phyloP scores from a whole-genome alignment of 2,797 vertebrate genomes.

The Takifugu ocellatus region DNA sequence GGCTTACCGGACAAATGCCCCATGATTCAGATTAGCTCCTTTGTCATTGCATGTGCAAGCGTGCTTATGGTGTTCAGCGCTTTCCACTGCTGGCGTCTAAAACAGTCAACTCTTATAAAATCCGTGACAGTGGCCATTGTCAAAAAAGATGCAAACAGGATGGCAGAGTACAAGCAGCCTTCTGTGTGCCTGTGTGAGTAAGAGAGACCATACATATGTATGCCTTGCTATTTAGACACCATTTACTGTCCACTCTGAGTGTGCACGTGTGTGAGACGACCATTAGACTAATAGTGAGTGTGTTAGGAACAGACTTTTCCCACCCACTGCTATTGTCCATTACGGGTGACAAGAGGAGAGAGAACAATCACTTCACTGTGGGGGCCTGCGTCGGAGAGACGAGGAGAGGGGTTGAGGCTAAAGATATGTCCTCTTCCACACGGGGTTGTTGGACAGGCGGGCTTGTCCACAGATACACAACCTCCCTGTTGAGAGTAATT shows the following conservation, averaged over 20 bases:
- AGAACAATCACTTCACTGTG: conserved; percentile 67
- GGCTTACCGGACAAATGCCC: conserved; percentile 70
- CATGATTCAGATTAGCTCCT: conserved; percentile 68
- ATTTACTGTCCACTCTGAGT: conserved; percentile 48
- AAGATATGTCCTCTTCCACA: conserved; percentile 48
- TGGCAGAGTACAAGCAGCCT: conserved; percentile 60
- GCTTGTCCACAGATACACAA: conserved; percentile 33
- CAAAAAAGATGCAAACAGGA: conserved; percentile 68
- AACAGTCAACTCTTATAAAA: conserved; percentile 66
- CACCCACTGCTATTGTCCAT: conserved; percentile 71
- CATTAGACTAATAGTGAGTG: conserved; percentile 61
- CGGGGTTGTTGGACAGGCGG: conserved; percentile 18
- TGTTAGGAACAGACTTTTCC: conserved; percentile 61
- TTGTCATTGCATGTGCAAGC: conserved; percentile 40
- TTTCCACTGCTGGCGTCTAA: conserved; percentile 58
- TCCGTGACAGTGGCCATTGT: conserved; percentile 69
- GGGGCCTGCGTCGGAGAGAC: conserved; percentile 49
- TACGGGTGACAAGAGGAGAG: conserved; percentile 60
- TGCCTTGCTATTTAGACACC: conserved; percentile 57
- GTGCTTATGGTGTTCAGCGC: conserved; percentile 39
- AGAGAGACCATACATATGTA: conserved; percentile 69
- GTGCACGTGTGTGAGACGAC: conserved; percentile 22
- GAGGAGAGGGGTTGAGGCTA: conserved; percentile 54
- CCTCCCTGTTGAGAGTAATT: conserved; percentile 72
- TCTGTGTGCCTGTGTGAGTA: conserved; percentile 56